Percentiles rank a stretch among this genome's conserved stretches.
Conservation (phyloP, 2,113 vertebrate genomes). For the Tachycineta bicolor region DNA sequence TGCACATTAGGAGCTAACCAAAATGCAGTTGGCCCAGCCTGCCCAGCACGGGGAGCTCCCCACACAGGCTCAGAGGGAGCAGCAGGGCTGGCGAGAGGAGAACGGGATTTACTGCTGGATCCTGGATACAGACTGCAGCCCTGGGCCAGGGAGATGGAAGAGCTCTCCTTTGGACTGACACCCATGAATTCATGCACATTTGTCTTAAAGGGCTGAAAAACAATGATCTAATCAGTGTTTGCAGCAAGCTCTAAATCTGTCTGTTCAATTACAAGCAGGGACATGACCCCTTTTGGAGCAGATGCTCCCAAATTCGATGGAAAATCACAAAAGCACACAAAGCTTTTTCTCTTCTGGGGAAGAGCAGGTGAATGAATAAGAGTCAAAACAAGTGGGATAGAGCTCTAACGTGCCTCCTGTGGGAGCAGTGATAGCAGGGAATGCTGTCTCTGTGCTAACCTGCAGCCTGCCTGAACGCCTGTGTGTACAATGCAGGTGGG, state of each 20-base stretch:
- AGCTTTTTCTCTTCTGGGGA: background rate
- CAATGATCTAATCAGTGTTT: background rate
- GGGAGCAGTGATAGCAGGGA: background rate
- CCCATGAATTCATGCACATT: background rate
- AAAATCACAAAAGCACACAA: background rate
- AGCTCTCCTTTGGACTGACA: background rate
- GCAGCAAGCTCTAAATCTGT: background rate
- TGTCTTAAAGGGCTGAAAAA: background rate
- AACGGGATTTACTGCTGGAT: constrained; percentile 14
- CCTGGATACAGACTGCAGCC: background rate
- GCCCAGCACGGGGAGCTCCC: background rate
- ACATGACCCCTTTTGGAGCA: background rate
- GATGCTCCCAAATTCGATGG: background rate
- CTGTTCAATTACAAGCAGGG: background rate
- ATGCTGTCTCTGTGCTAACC: constrained; percentile 5
- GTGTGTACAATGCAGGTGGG: no score
- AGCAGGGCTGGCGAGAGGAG: background rate
- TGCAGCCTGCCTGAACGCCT: background rate
- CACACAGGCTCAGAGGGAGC: background rate
- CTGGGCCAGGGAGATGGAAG: background rate
- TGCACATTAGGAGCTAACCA: background rate
- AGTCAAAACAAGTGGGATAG: background rate
- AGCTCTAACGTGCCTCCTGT: background rate
- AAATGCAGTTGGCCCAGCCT: background rate
- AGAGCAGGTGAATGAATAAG: background rate